Conservation (phyloP, 2,888 invertebrate genomes). For the Brassicogethes aeneus region DNA sequence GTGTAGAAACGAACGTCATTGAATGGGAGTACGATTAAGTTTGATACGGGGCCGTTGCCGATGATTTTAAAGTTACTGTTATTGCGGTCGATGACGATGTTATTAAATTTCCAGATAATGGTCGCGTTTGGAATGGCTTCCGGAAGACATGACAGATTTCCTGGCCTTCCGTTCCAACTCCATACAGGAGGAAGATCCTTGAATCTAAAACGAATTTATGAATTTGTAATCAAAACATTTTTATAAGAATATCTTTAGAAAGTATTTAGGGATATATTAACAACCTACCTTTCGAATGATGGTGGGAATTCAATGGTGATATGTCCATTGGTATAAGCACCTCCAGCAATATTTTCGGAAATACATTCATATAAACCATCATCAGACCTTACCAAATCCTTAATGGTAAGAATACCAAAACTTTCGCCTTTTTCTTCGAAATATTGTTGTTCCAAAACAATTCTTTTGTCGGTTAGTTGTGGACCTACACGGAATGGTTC, state of each 20-base stretch:
- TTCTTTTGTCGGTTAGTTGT: conserved; percentile 48
- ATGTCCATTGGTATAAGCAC: conserved; percentile 68
- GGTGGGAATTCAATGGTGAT: conserved; percentile 76
- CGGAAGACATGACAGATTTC: conserved; percentile 82
- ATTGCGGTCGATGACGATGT: conserved; percentile 21
- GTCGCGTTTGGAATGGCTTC: conserved; percentile 85
- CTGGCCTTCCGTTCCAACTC: conserved; percentile 74
- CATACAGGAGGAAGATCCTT: conserved; percentile 64
- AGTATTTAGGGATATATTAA: too few relatives aligned
- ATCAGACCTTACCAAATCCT: conserved; percentile 57
- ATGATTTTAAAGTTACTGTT: conserved; percentile 23
- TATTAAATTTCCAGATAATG: conserved; percentile 67
- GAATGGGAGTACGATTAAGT: conserved; percentile 59
- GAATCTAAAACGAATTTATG: too few relatives aligned
- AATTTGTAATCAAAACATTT: too few relatives aligned
- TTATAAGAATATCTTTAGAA: too few relatives aligned
- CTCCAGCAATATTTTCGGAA: conserved; percentile 70
- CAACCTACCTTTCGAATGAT: conserved; percentile 64
- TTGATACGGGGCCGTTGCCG: conserved; percentile 59
- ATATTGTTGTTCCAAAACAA: conserved; percentile 55
- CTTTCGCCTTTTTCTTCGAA: conserved; percentile 50
- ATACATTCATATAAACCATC: conserved; percentile 86
- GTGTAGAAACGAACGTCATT: conserved; percentile 58
- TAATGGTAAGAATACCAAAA: conserved; percentile 59
- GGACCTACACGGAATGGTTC: conserved; percentile 55